Conservation (phyloP, 92 coral and sea anemone genomes). For the Muricea muricata region DNA sequence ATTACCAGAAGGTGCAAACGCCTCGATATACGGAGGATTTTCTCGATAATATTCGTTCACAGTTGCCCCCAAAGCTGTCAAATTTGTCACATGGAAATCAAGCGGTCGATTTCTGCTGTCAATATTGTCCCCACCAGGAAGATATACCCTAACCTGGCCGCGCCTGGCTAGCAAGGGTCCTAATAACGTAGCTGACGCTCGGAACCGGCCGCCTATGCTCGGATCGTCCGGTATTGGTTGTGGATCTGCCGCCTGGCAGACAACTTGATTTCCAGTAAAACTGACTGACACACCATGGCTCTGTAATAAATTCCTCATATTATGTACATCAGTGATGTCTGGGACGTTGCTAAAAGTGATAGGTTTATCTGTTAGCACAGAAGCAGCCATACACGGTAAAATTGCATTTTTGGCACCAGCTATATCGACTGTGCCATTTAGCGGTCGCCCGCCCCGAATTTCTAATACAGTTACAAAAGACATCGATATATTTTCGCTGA, state of each 20-base stretch:
- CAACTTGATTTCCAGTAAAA: not conserved
- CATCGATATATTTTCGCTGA: too few species aligned
- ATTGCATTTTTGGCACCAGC: constrained; percentile 62
- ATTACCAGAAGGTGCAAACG: not conserved
- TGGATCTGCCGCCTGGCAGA: not conserved
- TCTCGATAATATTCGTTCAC: not conserved
- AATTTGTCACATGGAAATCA: constrained; percentile 38
- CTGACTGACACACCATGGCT: constrained; percentile 1
- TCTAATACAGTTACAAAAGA: not conserved
- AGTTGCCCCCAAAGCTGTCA: constrained; percentile 29
- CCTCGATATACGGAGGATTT: not conserved
- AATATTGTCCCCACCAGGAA: constrained; percentile 35
- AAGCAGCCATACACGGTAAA: constrained; percentile 57
- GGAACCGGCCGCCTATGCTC: constrained; percentile 11
- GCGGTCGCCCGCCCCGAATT: constrained; percentile 45
- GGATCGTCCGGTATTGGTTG: not conserved
- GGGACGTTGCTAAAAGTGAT: constrained; percentile 47
- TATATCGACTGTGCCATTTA: constrained; percentile 27
- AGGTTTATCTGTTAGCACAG: constrained; percentile 46
- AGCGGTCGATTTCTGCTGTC: constrained; percentile 27
- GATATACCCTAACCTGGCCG: not conserved
- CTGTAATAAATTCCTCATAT: not conserved
- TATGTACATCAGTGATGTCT: constrained; percentile 20
- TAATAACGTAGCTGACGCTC: constrained; percentile 24
- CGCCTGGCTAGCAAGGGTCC: constrained; percentile 39